Base-by-base conservation (phyloP, 2,888 invertebrate species). In the Pollenia angustigena region DNA sequence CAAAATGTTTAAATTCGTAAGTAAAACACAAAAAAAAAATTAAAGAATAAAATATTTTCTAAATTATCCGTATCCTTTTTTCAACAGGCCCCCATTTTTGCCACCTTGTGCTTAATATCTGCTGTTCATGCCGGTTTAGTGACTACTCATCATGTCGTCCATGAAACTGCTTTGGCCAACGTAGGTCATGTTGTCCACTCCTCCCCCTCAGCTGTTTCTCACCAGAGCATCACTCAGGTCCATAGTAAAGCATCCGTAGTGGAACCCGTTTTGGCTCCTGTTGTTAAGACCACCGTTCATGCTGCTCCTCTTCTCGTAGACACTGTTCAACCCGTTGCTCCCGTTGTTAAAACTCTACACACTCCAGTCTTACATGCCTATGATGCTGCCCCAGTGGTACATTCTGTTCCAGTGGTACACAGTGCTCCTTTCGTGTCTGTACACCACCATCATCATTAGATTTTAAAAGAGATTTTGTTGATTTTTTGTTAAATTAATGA, bases 191-290 rank as follows among this genome's bases (percentile, higher is more conserved):
- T 89, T 66, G 87, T 90, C 8, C 90, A 90, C 48, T 71, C 85
- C 1, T 84, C 85, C 1, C 94, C 76, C 10, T 91, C 92, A 0
- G 92, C 95, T 0, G 94, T 95, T 0, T 95, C 95, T 4, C 95
- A 95, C 74, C 95, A 95, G 89, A 94, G 94, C 85, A 94, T 94
- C 18, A 91, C 94, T 18, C 94, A 95, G 81, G 92, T 94, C 9
- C 89, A 92, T 85, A 93, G 94, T 81, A 94, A 94, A 7, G 1
- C 58, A 11, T 93, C 94, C 0, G 92, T 94, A 0, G 89, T 94
- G 1, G 85, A 90, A 12, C 89, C 91, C 0, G 88, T 60, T 88
- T 94, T 8, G 1, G 87, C 88, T 46, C 89, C 89, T 18, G 90
- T 89, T 23, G 89, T 92, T 3, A 91, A 92, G 87, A 88, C 88